Conservation (phyloP, 2,888 invertebrate genomes). For the Eupithecia dodoneata region DNA sequence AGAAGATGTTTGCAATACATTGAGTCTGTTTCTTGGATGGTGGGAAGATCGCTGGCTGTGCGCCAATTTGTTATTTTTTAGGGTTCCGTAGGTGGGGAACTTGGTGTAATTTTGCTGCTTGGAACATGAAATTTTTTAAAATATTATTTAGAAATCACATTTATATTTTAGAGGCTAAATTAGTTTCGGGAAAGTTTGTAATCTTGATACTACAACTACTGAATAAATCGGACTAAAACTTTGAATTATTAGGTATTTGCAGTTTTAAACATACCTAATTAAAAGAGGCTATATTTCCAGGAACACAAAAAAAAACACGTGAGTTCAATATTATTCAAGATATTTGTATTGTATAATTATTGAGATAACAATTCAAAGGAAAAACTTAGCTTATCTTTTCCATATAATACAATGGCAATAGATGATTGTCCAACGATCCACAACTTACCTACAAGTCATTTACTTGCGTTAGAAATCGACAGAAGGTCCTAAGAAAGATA, state of each 20-base stretch:
- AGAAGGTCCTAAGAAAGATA: not conserved
- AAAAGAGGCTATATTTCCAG: not conserved
- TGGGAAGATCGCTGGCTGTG: slow-evolving; percentile 58
- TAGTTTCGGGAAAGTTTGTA: no score
- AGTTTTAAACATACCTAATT: not conserved
- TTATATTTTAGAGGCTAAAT: not conserved
- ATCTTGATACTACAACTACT: no score
- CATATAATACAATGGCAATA: not conserved
- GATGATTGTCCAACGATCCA: not conserved
- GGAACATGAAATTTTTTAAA: not conserved
- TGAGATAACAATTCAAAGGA: not conserved
- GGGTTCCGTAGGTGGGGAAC: slow-evolving; percentile 43
- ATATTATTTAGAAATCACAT: not conserved
- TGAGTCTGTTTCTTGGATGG: slow-evolving; percentile 55
- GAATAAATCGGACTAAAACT: no score
- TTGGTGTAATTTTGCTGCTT: slow-evolving; percentile 37
- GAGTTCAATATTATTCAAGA: no score
- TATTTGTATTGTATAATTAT: no score
- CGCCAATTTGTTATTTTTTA: slow-evolving; percentile 69
- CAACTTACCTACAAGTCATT: no score
- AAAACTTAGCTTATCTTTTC: not conserved
- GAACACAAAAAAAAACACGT: not conserved
- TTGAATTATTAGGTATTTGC: not conserved
- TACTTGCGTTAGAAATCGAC: not conserved
- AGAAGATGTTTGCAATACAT: slow-evolving; percentile 68